Conservation (phyloP, 2,113 vertebrate species). For the Melanerpes formicivorus region DNA sequence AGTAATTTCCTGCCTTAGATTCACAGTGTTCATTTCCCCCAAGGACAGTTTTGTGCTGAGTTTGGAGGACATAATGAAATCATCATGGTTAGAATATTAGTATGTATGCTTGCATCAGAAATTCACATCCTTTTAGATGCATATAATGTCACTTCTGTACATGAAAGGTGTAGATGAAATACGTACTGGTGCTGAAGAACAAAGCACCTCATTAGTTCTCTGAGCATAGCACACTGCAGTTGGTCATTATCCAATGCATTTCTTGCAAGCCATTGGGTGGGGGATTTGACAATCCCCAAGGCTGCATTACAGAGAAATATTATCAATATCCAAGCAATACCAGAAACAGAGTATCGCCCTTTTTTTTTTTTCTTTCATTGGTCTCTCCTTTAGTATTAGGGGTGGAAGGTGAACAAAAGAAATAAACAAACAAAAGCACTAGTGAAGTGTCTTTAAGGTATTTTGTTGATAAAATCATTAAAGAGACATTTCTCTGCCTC, state of each 20-base stretch:
- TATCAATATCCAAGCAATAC: not conserved
- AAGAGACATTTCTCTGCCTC: not conserved
- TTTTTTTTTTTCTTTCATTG: not conserved
- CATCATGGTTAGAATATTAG: not conserved
- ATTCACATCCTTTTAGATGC: not conserved
- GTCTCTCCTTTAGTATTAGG: not conserved
- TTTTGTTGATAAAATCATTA: not conserved
- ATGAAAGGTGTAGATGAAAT: not conserved
- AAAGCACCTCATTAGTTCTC: slow-evolving; percentile 72
- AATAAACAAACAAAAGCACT: not conserved
- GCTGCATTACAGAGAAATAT: slow-evolving; percentile 4
- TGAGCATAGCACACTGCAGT: slow-evolving; percentile 60
- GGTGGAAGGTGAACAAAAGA: not conserved
- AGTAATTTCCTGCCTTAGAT: not conserved
- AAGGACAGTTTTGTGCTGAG: not conserved
- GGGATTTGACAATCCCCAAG: not conserved
- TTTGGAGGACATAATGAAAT: not conserved
- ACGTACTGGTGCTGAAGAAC: not conserved
- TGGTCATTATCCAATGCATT: slow-evolving; percentile 30
- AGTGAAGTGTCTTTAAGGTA: not conserved
- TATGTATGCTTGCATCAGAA: not conserved
- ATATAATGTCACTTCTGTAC: not conserved
- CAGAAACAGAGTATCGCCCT: not conserved
- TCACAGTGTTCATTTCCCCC: not conserved
- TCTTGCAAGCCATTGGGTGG: not conserved